A percentile compares a stretch with the other conserved stretches of the same genome.
phyloP scores from a whole-genome alignment of 2,888 invertebrate genomes.

The Stenodera caucasica region DNA sequence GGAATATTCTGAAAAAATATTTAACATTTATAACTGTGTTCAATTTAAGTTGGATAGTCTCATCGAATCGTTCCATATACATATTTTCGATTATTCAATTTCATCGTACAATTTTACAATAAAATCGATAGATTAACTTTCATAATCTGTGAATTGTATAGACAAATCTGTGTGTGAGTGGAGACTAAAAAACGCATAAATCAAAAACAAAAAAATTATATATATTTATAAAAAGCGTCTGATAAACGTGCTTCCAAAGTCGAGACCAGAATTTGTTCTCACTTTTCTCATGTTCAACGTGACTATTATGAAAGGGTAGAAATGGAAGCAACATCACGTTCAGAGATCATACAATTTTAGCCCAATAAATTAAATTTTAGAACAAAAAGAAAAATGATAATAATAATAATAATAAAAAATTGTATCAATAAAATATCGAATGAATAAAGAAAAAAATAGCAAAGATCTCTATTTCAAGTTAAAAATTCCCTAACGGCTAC shows the following conservation, averaged over 20 bases:
- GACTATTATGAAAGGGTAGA: neutral
- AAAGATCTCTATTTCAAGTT: neutral
- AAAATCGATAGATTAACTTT: too few relatives aligned
- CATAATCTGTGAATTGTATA: too few relatives aligned
- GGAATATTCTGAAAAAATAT: too few relatives aligned
- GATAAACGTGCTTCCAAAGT: neutral
- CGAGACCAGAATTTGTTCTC: slow-evolving; percentile 1
- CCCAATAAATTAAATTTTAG: neutral
- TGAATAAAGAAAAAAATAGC: neutral
- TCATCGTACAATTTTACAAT: too few relatives aligned
- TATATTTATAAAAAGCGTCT: neutral
- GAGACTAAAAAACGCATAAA: too few relatives aligned
- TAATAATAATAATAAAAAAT: neutral
- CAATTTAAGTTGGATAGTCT: too few relatives aligned
- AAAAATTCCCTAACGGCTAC: neutral
- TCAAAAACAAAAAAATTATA: neutral
- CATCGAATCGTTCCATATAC: too few relatives aligned
- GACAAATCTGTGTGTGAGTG: too few relatives aligned
- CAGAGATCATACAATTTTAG: neutral
- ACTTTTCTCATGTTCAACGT: neutral
- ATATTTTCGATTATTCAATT: too few relatives aligned
- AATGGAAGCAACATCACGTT: neutral
- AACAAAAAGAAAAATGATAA: too few relatives aligned
- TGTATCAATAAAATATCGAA: neutral
- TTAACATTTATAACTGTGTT: too few relatives aligned